Base-by-base conservation (phyloP, 92 coral and sea anemone genomes). In the Plumapathes pennacea region DNA sequence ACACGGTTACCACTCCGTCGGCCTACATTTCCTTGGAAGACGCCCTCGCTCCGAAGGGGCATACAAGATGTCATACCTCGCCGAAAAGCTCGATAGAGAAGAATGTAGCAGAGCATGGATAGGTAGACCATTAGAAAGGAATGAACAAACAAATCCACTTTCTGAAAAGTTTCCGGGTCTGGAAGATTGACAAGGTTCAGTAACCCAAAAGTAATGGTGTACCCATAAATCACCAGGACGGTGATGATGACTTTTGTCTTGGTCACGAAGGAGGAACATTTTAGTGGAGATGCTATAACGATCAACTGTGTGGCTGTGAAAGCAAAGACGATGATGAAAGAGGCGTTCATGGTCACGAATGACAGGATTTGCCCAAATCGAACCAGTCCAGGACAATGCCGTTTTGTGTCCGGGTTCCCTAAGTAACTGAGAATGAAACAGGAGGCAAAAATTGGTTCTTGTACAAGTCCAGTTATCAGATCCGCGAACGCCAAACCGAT, bases 281-380 rank as follows among this genome's bases (percentile, higher is more conserved):
- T 64, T n/a, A 74, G 51, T 9, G 81, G 81, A 2, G 81, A 74
- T 4, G 10, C 27, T 23, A 74, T 50, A 2, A 51, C 74, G 31
- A 64, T 64, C 11, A 61, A 55, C 6, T 74, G 67, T 0, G 64
- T 46, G 1, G 46, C 15, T 20, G 73, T 73, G 20, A 64, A 64
- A 10, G 60, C 45, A 3, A 73, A 36, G 5, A 73, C 45, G 23
- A 58, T 53, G 10, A 74, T 25, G 58, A 41, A 74, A 3, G 81
- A 74, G 0, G 38, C 54, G 29, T 33, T 64, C 58, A 64, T 31
- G 5, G 67, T 10, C 2, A 26, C 13, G 15, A 8, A 11, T 3
- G 65, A 46, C n/a, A 46, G 44, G 0, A n/a, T 25, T 0, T 19
- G 40, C 2, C 52, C 37, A 4, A 26, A 30, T 1, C 6, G 3